These are phyloP conservation scores for Halcyon senegalensis DNA, from an alignment of 2,113 vertebrate genomes.

Conservation along the genomic window DNA sequence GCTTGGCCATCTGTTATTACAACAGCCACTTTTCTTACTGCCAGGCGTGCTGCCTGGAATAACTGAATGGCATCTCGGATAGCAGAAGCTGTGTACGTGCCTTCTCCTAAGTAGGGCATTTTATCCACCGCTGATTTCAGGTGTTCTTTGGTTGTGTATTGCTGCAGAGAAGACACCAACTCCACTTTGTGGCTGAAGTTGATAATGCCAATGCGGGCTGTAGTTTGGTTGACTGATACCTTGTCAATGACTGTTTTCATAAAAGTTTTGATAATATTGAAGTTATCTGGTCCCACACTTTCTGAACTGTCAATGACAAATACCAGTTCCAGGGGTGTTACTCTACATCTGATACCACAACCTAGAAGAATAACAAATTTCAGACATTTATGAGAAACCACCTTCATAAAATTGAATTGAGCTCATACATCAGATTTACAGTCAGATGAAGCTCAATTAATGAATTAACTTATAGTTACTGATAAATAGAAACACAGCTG, in stretches of 20 bases:
- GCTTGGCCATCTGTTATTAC: constrained; percentile 84
- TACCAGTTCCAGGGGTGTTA: constrained; percentile 83
- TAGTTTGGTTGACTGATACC: constrained; percentile 56
- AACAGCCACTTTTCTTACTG: constrained; percentile 81
- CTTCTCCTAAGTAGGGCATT: constrained; percentile 87
- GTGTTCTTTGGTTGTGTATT: constrained; percentile 67
- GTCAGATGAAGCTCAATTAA: background rate
- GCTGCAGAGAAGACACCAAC: constrained; percentile 77
- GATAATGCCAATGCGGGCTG: constrained; percentile 79
- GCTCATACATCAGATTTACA: background rate
- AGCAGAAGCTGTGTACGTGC: constrained; percentile 84
- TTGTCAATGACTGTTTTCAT: constrained; percentile 80
- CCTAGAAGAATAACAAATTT: constrained; percentile 68
- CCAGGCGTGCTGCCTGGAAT: constrained; percentile 70
- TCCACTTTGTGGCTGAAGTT: constrained; percentile 84
- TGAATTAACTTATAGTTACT: background rate
- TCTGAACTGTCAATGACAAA: constrained; percentile 92
- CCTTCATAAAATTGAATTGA: background rate
- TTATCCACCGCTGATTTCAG: constrained; percentile 77
- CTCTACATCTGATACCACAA: constrained; percentile 83
- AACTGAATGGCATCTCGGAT: constrained; percentile 74
- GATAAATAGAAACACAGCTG: background rate
- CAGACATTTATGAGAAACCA: background rate
- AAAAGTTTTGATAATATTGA: constrained; percentile 85
- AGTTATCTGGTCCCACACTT: constrained; percentile 86